Percentiles rank a stretch among this genome's conserved stretches.
Conservation (phyloP, 2,888 invertebrate species). For the Macrophya annulata region DNA sequence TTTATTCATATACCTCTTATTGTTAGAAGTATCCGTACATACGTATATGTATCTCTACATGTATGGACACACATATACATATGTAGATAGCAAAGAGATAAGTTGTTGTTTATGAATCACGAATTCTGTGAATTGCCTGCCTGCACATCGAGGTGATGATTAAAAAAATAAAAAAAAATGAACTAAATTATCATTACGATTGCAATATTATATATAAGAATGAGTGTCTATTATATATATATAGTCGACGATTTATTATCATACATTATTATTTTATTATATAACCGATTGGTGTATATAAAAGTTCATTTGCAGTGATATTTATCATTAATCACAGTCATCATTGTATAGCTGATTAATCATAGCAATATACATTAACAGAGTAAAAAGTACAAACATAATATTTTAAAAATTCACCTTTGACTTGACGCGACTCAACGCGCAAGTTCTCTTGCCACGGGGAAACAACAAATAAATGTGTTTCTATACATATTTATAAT, state of each 20-base stretch:
- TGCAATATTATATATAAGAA: background rate
- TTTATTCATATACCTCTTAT: too few species aligned
- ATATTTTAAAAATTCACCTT: background rate
- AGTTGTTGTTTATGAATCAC: background rate
- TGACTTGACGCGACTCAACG: too few species aligned
- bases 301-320: background rate
- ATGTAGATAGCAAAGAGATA: background rate
- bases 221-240: background rate
- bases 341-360: background rate
- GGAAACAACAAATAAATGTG: background rate
- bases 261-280: background rate
- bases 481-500: background rate
- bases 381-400: too few species aligned
- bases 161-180: background rate
- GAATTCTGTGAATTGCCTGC: background rate
- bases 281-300: background rate
- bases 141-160: background rate
- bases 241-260: background rate
- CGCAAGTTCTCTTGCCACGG: background rate
- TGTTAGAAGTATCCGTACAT: background rate
- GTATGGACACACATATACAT: too few species aligned
- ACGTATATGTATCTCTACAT: too few species aligned
- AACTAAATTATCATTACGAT: background rate
- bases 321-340: too few species aligned
- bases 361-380: background rate